Evolutionary conservation across 2,113 vertebrate species (phyloP), one percentile per base, ranked within the genome.

Genomic region (Poicephalus gulielmi): DNA sequence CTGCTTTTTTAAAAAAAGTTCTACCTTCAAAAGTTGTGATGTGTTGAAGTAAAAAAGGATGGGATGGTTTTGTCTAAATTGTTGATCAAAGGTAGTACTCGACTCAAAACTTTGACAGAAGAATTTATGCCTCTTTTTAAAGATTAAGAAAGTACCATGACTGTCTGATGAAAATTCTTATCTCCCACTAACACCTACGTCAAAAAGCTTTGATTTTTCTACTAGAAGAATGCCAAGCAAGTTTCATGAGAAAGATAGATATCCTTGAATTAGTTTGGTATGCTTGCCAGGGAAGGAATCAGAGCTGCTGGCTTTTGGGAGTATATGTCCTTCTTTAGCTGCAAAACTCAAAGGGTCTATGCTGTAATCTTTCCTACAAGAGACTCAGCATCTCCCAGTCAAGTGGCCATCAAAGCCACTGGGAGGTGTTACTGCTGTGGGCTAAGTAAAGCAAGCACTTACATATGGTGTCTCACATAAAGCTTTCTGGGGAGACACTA

Each of bases 161-260:
- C 49, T 79, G 52, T 67, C 52, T 82, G 59, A 84, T 74, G 74
- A 85, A 88, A 78, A 74, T 70, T 87, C 49, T 95, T 46, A 70
- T 95, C 86, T 92, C 64, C 75, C 64, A 78, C 69, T 75, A 92
- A 86, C 70, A 83, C 62, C 79, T 90, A 86, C 82, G 62, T 90
- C 35, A 70, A 90, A 92, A 92, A 94, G n/a, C 44, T 73, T 81
- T 59, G 33, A 63, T 82, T 43, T 75, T 79, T 24, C 44, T 83
- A 22, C 67, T 68, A 70, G 62, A 88, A 85, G 88, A 96, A 83
- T 47, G 57, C 37, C n/a, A 79, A 52, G 57, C 46, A 76, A 63
- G 64, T 92, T 83, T 84, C 11, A 52, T 59, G 64, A 80, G 31
- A 68, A 80, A 79, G 70, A 37, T 41, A 8, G 75, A n/a, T 46